A percentile compares a stretch with the other conserved stretches of the same genome.
Evolutionary conservation across 2,888 invertebrate species (phyloP).

Genomic region (Tortricodes alternella): DNA sequence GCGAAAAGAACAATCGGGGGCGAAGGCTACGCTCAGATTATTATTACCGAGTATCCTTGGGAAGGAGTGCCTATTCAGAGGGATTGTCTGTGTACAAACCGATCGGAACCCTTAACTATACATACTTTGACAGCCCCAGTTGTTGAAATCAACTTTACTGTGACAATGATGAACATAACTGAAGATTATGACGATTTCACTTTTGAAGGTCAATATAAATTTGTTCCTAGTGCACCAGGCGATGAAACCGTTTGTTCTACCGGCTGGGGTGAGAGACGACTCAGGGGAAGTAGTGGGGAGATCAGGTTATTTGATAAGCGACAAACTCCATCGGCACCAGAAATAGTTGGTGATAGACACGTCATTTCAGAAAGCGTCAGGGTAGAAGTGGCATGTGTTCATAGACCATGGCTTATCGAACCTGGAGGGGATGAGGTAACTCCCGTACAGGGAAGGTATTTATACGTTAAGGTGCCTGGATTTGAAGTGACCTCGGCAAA

Average conservation of each 20-base stretch:
- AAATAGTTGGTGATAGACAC: constrained; percentile 74
- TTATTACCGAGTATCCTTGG: constrained; percentile 88
- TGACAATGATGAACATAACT: constrained; percentile 90
- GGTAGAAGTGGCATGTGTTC: constrained; percentile 84
- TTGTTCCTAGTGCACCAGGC: constrained; percentile 81
- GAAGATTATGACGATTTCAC: constrained; percentile 91
- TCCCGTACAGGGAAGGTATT: constrained; percentile 83
- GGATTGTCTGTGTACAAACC: constrained; percentile 89
- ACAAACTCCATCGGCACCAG: constrained; percentile 66
- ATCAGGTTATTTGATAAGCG: constrained; percentile 86
- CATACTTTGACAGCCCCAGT: constrained; percentile 87
- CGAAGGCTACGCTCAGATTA: constrained; percentile 83
- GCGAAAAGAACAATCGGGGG: constrained; percentile 69
- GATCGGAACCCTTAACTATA: constrained; percentile 85
- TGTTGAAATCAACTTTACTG: constrained; percentile 88
- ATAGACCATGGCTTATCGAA: constrained; percentile 90
- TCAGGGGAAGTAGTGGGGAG: constrained; percentile 89
- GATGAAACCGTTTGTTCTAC: constrained; percentile 84
- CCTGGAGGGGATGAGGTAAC: constrained; percentile 88
- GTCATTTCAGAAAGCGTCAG: constrained; percentile 79
- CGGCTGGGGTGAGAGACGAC: constrained; percentile 85
- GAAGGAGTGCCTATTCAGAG: constrained; percentile 85
- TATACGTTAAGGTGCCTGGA: constrained; percentile 88
- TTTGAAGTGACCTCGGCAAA: constrained; percentile 78
- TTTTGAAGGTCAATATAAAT: constrained; percentile 89